A percentile compares a stretch with the other conserved stretches of the same genome.
phyloP scores from a whole-genome alignment of 2,888 invertebrate species.

The Scelioninae gen. 1 region DNA sequence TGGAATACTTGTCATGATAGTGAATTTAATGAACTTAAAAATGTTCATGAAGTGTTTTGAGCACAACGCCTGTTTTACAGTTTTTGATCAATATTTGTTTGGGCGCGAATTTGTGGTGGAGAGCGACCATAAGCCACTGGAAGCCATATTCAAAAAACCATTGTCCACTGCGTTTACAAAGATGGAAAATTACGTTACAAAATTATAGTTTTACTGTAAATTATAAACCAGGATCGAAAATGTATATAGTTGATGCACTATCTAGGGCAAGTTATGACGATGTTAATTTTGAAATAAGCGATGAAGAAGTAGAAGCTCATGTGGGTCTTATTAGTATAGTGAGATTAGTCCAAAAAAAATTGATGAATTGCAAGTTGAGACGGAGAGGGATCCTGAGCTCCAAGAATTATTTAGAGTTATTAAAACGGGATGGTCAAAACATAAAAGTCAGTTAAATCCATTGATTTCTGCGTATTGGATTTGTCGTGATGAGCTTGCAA shows the following conservation, averaged over 20 bases:
- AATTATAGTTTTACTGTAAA: conserved; percentile 53
- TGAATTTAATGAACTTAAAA: conserved; percentile 69
- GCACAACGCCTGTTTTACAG: conserved; percentile 42
- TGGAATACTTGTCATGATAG: conserved; percentile 73
- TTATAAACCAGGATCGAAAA: conserved; percentile 73
- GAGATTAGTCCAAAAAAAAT: conserved; percentile 20
- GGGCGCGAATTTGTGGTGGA: conserved; percentile 56
- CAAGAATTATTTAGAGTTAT: conserved; percentile 6
- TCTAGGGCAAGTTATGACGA: conserved; percentile 70
- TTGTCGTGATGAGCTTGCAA: conserved; percentile 17
- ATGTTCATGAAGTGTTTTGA: conserved; percentile 34
- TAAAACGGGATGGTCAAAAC: conserved; percentile 9
- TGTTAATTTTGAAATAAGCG: not conserved
- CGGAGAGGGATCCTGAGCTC: conserved; percentile 65
- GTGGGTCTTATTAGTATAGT: conserved; percentile 3
- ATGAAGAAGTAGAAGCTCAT: conserved; percentile 24
- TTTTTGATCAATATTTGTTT: conserved; percentile 66
- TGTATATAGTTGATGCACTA: conserved; percentile 76
- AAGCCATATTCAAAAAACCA: conserved; percentile 74
- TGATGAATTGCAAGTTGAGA: conserved; percentile 12
- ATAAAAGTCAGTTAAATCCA: not conserved
- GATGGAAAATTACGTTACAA: conserved; percentile 48
- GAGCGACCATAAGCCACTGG: conserved; percentile 59
- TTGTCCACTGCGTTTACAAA: conserved; percentile 48
- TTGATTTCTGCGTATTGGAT: conserved; percentile 52